Evolutionary conservation across 1,140 invertebrate genomes (phyloP).

Genomic region (Parasteatoda tepidariorum): DNA sequence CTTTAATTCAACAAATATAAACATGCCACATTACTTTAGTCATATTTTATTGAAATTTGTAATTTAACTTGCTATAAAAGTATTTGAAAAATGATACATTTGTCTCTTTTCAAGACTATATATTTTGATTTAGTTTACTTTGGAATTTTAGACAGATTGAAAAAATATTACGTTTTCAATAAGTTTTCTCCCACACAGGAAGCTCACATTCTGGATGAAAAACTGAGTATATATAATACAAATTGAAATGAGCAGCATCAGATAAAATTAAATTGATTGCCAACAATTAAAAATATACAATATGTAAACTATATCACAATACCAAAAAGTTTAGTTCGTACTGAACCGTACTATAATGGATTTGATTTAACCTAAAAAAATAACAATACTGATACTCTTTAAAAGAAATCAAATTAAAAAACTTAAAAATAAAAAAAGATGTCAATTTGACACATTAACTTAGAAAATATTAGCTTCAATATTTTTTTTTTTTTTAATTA

Average conservation of each 20-base stretch:
- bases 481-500: not conserved
- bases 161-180: constrained; percentile 9
- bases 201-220: constrained; percentile 4
- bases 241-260: not conserved
- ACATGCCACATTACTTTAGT: constrained; percentile 27
- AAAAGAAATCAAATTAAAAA: not conserved
- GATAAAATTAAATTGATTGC: not conserved
- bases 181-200: not conserved
- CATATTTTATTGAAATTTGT: constrained; percentile 20
- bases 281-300: not conserved
- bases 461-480: not conserved
- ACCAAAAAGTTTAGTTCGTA: not conserved
- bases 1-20: constrained; percentile 49
- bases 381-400: not conserved
- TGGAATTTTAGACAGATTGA: not conserved
- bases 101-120: constrained; percentile 8
- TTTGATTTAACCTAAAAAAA: constrained; percentile 9
- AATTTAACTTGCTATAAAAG: not conserved
- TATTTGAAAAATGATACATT: constrained; percentile 6
- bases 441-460: not conserved
- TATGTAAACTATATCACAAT: constrained; percentile 22
- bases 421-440: not conserved
- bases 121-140: constrained; percentile 43
- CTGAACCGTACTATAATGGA: constrained; percentile 14
- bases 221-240: not conserved